These are phyloP conservation scores for Bombus polaris DNA, from an alignment of 1,140 invertebrate genomes.

Conservation along the genomic window DNA sequence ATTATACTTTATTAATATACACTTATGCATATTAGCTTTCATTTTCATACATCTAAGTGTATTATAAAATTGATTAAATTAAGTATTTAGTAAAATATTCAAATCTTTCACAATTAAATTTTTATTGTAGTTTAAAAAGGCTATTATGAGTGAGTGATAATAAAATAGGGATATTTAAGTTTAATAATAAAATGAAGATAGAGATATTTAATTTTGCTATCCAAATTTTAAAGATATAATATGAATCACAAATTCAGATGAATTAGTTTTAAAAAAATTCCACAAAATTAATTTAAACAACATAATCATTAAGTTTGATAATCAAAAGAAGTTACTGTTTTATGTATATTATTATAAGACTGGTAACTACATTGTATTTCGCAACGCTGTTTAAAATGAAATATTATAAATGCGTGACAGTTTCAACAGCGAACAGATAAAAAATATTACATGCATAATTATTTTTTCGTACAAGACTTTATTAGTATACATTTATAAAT, in stretches of 20 bases:
- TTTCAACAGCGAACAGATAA: background rate
- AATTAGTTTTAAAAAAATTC: background rate
- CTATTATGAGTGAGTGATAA: background rate
- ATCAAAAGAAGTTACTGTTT: background rate
- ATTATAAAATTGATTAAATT: background rate
- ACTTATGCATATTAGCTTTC: too few relatives aligned
- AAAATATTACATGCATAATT: background rate
- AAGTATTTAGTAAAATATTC: background rate
- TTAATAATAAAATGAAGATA: background rate
- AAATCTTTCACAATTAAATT: background rate
- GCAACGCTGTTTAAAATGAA: background rate
- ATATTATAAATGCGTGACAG: background rate
- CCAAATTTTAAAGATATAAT: background rate
- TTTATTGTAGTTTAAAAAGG: background rate
- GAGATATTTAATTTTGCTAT: background rate
- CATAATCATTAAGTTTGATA: background rate
- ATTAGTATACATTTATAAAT: conserved; percentile 6
- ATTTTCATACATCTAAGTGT: background rate
- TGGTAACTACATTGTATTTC: background rate
- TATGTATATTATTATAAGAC: conserved; percentile 1
- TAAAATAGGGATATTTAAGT: background rate
- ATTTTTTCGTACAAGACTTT: background rate
- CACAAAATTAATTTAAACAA: background rate
- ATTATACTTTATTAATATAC: too few relatives aligned
- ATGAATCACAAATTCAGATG: background rate